A percentile compares a stretch with the other conserved stretches of the same genome.
Conservation (phyloP, 30 jellyfish, hydroid and myxozoan species). For the Aurelia sp. region DNA sequence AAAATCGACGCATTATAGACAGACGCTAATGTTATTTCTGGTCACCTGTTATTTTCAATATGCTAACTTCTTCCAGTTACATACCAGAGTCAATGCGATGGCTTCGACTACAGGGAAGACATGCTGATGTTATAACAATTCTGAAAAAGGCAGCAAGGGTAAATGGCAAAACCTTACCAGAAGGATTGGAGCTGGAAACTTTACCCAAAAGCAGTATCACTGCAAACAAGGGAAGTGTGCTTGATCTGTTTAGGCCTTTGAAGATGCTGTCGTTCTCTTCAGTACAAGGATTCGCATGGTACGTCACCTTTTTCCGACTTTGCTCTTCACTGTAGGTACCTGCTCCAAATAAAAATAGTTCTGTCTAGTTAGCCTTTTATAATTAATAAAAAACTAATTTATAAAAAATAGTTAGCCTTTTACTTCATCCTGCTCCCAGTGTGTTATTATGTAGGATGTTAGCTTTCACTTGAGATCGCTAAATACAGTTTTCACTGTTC, state of each 20-base stretch:
- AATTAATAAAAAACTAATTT: no score
- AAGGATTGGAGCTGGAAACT: constrained; percentile 40
- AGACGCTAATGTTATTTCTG: no score
- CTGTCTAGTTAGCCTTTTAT: no score
- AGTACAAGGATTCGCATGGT: constrained; percentile 82
- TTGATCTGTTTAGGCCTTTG: constrained; percentile 62
- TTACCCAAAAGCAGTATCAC: constrained; percentile 22
- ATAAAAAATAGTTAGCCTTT: no score
- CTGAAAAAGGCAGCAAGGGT: constrained; percentile 66
- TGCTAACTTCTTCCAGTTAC: constrained; percentile 18
- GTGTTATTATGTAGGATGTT: no score
- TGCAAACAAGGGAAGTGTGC: constrained; percentile 40
- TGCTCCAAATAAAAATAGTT: no score
- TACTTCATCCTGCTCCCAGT: no score
- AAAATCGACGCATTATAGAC: no score
- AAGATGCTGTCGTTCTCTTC: constrained; percentile 43
- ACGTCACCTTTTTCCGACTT: background rate
- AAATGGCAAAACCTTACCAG: constrained; percentile 64
- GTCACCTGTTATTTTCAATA: background rate
- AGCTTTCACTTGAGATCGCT: no score
- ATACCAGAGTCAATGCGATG: constrained; percentile 94
- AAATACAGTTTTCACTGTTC: no score
- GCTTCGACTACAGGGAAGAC: constrained; percentile 79
- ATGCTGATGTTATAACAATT: constrained; percentile 70
- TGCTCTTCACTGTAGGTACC: no score